Conservation (phyloP, 2,113 vertebrate genomes). For the Columba janthina region DNA sequence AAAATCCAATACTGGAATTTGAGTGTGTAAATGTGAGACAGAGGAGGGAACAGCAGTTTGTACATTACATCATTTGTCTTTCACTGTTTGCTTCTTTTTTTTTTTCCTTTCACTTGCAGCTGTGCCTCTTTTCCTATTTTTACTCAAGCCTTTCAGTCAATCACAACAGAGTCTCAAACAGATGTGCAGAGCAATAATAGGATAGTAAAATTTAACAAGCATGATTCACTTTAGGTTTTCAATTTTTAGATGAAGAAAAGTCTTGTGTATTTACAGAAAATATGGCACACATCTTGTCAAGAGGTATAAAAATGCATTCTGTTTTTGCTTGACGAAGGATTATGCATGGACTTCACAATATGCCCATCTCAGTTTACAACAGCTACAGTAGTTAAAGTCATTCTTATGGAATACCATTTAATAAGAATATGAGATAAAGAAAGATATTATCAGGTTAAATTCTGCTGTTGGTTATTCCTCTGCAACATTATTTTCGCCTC, state of each 20-base stretch:
- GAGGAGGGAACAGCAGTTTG: background rate
- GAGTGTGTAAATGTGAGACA: background rate
- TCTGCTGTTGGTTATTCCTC: background rate
- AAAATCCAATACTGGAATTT: background rate
- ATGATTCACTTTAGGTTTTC: constrained; percentile 40
- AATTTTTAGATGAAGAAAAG: constrained; percentile 36
- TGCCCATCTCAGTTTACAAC: background rate
- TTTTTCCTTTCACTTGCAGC: constrained; percentile 19
- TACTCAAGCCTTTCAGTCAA: constrained; percentile 25
- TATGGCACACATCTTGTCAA: background rate
- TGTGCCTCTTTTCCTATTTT: constrained; percentile 53
- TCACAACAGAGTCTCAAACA: constrained; percentile 32
- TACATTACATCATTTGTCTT: background rate
- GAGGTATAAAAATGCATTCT: constrained; percentile 6
- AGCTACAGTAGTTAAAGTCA: background rate
- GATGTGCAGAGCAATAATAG: constrained; percentile 39
- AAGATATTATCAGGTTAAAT: constrained; percentile 7
- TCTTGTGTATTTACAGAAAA: constrained; percentile 47
- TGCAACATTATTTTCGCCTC: constrained; percentile 8
- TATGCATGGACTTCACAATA: background rate
- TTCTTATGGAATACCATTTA: background rate
- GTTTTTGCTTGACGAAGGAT: background rate
- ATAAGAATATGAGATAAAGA: background rate
- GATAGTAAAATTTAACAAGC: constrained; percentile 43
- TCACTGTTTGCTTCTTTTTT: background rate